A percentile compares a stretch with the other conserved stretches of the same genome.
phyloP scores from a whole-genome alignment of 2,113 vertebrate species.

The Chamaetylas fuelleborni region DNA sequence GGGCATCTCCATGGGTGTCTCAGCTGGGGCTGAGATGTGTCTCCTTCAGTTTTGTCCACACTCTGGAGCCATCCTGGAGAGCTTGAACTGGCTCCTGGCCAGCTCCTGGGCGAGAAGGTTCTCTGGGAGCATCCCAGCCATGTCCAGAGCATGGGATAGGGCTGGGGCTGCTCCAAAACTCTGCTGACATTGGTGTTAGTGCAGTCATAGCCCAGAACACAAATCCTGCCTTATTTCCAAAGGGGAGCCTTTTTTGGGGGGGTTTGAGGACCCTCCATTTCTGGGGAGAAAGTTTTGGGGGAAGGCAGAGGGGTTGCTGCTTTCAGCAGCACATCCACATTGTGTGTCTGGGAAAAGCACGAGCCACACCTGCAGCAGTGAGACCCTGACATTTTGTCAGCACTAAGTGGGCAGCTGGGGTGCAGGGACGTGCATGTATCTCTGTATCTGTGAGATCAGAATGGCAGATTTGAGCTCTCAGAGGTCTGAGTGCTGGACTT shows the following conservation, averaged over 20 bases:
- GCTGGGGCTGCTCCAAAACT: neutral
- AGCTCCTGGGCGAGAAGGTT: neutral
- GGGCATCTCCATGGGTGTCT: neutral
- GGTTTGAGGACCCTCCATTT: neutral
- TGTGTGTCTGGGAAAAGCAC: fast-evolving
- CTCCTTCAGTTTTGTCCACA: neutral
- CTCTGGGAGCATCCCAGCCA: neutral
- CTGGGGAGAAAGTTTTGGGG: neutral
- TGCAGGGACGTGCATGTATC: neutral
- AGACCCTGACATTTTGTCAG: neutral
- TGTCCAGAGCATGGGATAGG: neutral
- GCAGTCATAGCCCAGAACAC: neutral
- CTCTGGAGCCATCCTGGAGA: neutral
- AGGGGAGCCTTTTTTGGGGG: neutral
- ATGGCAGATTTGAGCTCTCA: neutral
- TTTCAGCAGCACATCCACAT: neutral
- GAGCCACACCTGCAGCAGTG: neutral
- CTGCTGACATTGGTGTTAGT: neutral
- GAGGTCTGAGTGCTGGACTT: neutral
- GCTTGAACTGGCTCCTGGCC: neutral
- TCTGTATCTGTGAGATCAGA: neutral
- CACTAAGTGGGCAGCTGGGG: neutral
- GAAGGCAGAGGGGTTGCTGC: neutral
- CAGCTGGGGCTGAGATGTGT: neutral
- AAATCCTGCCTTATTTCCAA: neutral